Base-by-base conservation (phyloP, 2,113 vertebrate genomes). In the Aphyosemion australe region DNA sequence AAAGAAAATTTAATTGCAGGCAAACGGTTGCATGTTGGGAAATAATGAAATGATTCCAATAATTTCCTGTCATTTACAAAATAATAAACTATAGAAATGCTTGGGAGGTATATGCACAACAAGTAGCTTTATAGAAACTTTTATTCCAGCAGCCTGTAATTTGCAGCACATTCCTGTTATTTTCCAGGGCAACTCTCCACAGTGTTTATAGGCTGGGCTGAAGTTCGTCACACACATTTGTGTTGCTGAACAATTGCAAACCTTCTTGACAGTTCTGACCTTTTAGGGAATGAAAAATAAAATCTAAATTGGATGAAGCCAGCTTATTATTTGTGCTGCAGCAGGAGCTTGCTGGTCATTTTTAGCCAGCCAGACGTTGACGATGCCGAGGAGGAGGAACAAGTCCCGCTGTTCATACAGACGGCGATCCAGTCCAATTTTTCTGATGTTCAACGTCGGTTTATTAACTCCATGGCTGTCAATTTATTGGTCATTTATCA, bases 201-300 rank as follows among this genome's bases (percentile, higher is more conserved):
- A 18, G 4, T 8, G 7, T 9, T 18, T n/a, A 11, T 19, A 8
- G 7, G 6, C 21, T 26, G 1, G 12, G 50, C 13, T 52, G 20
- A 52, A 26, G 13, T 20, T 21, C 5, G 11, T 42, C 12, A 26
- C 8, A 16, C 42, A 70, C 43, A 54, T 70, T 61, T 70, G 50
- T 31, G 39, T 16, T 49, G 3, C 42, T 66, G 49, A 50, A 21
- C 19, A 2, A 16, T 9, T 37, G 37, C 46, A 60, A 26, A 21
- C 31, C 14, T n/a, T 37, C 14, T 2, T 53, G 18, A 53, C 26
- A 16, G 39, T 5, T 7, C 26, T 15, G 12, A 69, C 47, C 37
- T 60, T 61, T 45, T 19, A n/a, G 26, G 31, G 9, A 47, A 54
- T 46, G 10, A 12, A 56, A 41, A 15, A 13, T 53, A 55, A 6